Conservation (phyloP, 1,140 invertebrate species). For the Sycobia sp. region DNA sequence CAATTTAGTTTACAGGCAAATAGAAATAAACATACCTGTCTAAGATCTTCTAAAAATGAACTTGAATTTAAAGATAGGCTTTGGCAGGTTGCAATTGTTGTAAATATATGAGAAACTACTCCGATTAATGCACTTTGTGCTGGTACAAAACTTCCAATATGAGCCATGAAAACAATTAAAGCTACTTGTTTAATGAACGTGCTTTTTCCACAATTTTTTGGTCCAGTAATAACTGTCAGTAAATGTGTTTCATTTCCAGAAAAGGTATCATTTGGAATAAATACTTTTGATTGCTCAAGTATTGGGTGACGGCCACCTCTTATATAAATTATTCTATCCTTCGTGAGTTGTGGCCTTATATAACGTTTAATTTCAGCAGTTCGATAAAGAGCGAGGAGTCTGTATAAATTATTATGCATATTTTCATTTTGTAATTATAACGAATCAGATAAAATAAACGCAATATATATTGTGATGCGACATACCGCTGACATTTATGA, state of each 20-base stretch:
- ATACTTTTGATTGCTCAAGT: not conserved
- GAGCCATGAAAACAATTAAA: conserved; percentile 22
- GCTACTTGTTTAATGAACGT: conserved; percentile 19
- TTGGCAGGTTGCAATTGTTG: not conserved
- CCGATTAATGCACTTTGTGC: conserved; percentile 11
- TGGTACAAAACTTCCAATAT: conserved; percentile 26
- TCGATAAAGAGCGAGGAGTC: conserved; percentile 11
- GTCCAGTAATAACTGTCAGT: conserved; percentile 19
- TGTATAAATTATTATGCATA: not conserved
- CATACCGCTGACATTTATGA: too few relatives aligned
- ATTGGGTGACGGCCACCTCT: conserved; percentile 16
- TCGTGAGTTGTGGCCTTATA: conserved; percentile 9
- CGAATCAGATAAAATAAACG: too few relatives aligned
- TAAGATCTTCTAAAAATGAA: conserved; percentile 20
- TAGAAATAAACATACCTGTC: conserved; percentile 21
- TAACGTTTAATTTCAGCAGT: conserved; percentile 13
- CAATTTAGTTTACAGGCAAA: not conserved
- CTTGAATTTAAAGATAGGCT: conserved; percentile 19
- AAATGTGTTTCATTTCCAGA: not conserved
- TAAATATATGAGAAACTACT: conserved; percentile 5
- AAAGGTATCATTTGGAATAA: conserved; percentile 19
- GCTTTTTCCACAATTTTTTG: conserved; percentile 23
- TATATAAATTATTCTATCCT: conserved; percentile 3
- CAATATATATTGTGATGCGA: too few relatives aligned
- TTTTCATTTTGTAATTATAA: not conserved